Evolutionary conservation across 2,888 invertebrate genomes (phyloP), one percentile per base, ranked within the genome.

Genomic region (Tinea pellionella): DNA sequence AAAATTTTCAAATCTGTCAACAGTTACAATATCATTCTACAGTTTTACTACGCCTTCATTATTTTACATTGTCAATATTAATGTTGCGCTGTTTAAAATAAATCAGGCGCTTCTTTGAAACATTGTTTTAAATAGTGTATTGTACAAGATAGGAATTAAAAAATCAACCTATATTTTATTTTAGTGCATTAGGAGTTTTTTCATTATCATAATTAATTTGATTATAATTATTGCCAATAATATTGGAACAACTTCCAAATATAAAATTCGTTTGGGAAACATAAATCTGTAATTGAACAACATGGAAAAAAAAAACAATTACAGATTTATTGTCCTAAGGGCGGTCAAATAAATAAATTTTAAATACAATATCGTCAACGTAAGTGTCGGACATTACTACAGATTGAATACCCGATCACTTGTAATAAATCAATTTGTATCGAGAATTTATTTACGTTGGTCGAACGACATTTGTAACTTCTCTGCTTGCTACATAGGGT

Each of bases 391-490:
- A 67, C 69, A 69, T 70, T 68, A 69, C 67, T 61, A 64, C 67
- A 65, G 66, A 71, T 69, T 67, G 68, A 63, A 66, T 67, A 65
- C 64, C 66, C 65, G 58, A 61, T 59, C 61, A 67, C 68, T 65
- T 64, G 61, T 65, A 68, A 71, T 77, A 75, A 76, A 78, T 75
- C 74, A 76, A 74, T 78, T 74, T 70, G 68, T 72, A 67, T 67
- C 64, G 66, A 65, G 68, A 70, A 74, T 74, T 74, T 75, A 77
- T 77, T 74, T 75, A 70, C 68, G 68, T 69, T 71, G 68, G 66
- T 65, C 66, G 66, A 63, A 63, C 64, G 72, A 75, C 73, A 72
- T 75, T 75, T 73, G 73, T 72, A 67, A 71, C 71, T 68, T 65
- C 64, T 64, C 56, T 18, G 41, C 32, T 57, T 15, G 13, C 57